phyloP scores from a whole-genome alignment of 2,113 vertebrate genomes.

The Xyrauchen texanus region DNA sequence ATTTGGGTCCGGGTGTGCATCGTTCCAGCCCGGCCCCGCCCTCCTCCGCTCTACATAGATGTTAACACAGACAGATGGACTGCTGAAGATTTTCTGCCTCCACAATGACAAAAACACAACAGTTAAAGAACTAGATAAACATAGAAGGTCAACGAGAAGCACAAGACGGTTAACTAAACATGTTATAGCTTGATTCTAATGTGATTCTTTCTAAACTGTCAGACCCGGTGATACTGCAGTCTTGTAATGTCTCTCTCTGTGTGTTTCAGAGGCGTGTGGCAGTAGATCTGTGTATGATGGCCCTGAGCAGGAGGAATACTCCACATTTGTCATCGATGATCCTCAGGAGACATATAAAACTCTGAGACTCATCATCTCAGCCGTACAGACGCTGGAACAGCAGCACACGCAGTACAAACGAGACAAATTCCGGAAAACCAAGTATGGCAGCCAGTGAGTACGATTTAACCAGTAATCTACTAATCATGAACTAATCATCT shows the following conservation, averaged over 20 bases:
- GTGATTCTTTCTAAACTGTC: background rate
- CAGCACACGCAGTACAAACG: constrained; percentile 93
- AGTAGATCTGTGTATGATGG: constrained; percentile 96
- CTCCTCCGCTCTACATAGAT: no score
- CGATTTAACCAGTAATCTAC: background rate
- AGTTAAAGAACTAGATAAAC: no score
- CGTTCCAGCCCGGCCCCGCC: no score
- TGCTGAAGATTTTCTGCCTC: no score
- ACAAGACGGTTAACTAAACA: no score
- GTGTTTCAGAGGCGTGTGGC: constrained; percentile 91
- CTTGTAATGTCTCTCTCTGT: background rate
- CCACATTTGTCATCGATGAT: constrained; percentile 92
- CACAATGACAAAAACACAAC: no score
- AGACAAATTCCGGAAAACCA: constrained; percentile 96
- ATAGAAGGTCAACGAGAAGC: no score
- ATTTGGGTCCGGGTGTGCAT: no score
- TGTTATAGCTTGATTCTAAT: no score
- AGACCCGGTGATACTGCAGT: no score
- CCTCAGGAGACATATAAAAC: constrained; percentile 96
- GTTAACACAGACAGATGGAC: no score
- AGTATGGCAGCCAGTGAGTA: constrained; percentile 97
- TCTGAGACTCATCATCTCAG: constrained; percentile 83
- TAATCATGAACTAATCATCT: no score
- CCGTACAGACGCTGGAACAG: constrained; percentile 87
- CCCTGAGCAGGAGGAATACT: constrained; percentile 94